phyloP scores from a whole-genome alignment of 2,888 invertebrate species.

The Lepidocyrtinus sp. region DNA sequence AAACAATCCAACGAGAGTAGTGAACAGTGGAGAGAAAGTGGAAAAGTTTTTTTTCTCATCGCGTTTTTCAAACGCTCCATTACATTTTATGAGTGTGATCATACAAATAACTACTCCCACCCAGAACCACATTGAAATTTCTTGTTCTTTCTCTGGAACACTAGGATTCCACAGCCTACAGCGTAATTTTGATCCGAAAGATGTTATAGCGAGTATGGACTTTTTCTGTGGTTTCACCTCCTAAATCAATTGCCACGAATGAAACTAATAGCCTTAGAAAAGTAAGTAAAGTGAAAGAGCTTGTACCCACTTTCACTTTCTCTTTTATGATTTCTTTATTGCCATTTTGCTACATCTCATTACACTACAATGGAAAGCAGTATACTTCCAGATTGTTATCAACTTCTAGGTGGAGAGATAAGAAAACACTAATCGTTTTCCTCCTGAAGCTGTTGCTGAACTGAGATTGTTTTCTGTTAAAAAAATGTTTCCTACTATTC shows the following conservation, averaged over 20 bases:
- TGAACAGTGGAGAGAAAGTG: neutral
- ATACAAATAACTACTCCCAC: conserved; percentile 20
- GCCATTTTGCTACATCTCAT: neutral
- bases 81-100: conserved; percentile 54
- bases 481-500: neutral
- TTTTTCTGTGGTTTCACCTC: neutral
- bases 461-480: neutral
- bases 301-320: neutral
- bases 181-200: too few relatives aligned
- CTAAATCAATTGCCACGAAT: neutral
- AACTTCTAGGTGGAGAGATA: neutral
- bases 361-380: neutral
- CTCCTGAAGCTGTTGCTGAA: neutral
- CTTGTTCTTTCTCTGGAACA: too few relatives aligned
- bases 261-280: neutral
- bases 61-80: conserved; percentile 47
- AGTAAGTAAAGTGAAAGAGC: neutral
- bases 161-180: too few relatives aligned
- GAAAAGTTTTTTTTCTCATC: conserved; percentile 48
- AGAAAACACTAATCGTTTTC: neutral
- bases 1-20: neutral
- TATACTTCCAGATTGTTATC: neutral
- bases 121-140: conserved; percentile 20
- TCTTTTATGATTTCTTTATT: neutral
- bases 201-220: too few relatives aligned